Evolutionary conservation across 1,140 invertebrate genomes (phyloP).

Genomic region (Caerostris extrusa): DNA sequence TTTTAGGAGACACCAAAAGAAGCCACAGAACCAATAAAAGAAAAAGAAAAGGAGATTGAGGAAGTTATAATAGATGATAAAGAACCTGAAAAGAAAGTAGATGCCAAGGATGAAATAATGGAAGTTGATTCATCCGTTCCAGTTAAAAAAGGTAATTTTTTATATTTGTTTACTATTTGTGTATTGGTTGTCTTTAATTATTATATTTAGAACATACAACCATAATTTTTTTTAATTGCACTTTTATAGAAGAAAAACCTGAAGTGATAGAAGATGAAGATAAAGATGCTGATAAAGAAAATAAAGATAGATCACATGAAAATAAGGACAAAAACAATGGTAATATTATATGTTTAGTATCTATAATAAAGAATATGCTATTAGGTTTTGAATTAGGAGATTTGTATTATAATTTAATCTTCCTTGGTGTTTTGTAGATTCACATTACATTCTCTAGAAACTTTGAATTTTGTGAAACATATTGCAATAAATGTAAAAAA

Average conservation of each 20-base stretch:
- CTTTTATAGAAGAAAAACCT: slow-evolving; percentile 70
- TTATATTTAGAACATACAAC: neutral
- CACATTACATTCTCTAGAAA: too few relatives aligned
- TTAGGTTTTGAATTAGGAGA: too few relatives aligned
- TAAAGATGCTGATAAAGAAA: slow-evolving; percentile 80
- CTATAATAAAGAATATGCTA: too few relatives aligned
- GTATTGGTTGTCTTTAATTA: neutral
- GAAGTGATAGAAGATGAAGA: slow-evolving; percentile 79
- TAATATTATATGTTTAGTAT: neutral
- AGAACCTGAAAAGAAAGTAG: slow-evolving; percentile 79
- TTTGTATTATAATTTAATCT: too few relatives aligned
- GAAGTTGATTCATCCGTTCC: slow-evolving; percentile 68
- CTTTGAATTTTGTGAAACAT: too few relatives aligned
- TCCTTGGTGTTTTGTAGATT: too few relatives aligned
- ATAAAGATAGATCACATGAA: slow-evolving; percentile 79
- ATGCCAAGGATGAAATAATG: slow-evolving; percentile 74
- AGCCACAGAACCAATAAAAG: slow-evolving; percentile 72
- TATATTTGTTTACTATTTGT: neutral
- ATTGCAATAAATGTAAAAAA: too few relatives aligned
- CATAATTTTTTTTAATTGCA: neutral
- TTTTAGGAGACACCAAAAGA: slow-evolving; percentile 1
- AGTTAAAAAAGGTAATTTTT: slow-evolving; percentile 73
- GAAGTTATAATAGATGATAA: slow-evolving; percentile 80
- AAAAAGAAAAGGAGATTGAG: slow-evolving; percentile 78
- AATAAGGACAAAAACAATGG: slow-evolving; percentile 73